These are phyloP conservation scores for Vanessa cardui DNA, from an alignment of 2,888 invertebrate genomes.

Conservation along the genomic window DNA sequence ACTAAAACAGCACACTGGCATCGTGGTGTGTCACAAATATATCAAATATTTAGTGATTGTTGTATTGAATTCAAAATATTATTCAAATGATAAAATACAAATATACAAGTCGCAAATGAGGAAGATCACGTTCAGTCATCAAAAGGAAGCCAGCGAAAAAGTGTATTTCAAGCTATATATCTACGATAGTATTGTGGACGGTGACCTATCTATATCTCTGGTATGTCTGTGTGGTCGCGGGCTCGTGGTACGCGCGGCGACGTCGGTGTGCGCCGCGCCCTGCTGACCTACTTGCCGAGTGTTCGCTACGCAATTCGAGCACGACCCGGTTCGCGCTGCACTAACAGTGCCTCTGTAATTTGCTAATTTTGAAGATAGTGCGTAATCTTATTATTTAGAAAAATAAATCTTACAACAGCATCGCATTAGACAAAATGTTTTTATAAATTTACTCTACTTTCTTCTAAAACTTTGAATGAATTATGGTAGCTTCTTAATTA, in stretches of 20 bases:
- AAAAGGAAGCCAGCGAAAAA: conserved; percentile 13
- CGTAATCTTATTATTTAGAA: conserved; percentile 24
- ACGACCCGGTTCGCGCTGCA: conserved; percentile 63
- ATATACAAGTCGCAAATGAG: neutral
- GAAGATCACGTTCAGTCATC: conserved; percentile 6
- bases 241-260: conserved; percentile 38
- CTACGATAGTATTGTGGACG: conserved; percentile 42
- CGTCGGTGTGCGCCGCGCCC: conserved; percentile 64
- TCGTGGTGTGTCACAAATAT: too few species aligned
- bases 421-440: neutral
- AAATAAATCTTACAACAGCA: conserved; percentile 3
- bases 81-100: neutral
- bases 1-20: too few species aligned
- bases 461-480: too few species aligned
- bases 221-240: conserved; percentile 47
- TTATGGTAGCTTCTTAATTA: too few species aligned
- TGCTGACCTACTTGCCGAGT: conserved; percentile 78
- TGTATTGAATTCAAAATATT: neutral
- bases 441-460: neutral
- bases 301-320: conserved; percentile 77
- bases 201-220: conserved; percentile 34
- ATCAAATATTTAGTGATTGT: too few species aligned
- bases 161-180: conserved; percentile 36
- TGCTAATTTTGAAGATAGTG: conserved; percentile 35
- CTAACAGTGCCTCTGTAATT: conserved; percentile 38